phyloP scores from a whole-genome alignment of 2,113 vertebrate species.

The Pithys albifrons region DNA sequence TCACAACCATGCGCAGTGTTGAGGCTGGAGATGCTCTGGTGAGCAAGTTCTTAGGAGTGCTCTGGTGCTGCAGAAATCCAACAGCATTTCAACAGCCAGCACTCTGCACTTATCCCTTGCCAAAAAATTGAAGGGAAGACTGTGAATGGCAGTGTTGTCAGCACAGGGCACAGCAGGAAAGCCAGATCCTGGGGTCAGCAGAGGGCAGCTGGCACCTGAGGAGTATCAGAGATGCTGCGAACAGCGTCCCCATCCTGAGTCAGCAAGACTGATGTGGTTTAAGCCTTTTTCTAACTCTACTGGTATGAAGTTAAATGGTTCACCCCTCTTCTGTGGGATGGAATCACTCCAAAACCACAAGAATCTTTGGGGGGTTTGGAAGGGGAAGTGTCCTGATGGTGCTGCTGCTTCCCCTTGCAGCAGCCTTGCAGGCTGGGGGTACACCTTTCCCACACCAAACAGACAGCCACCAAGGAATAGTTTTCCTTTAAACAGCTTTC shows the following conservation, averaged over 20 bases:
- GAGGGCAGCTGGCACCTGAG: neutral
- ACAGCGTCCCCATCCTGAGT: accelerated
- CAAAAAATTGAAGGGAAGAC: neutral
- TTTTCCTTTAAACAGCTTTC: neutral
- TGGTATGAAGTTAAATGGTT: neutral
- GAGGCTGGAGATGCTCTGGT: neutral
- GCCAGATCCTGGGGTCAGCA: neutral
- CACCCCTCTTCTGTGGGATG: neutral
- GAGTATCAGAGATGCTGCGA: no score
- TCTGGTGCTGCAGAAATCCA: neutral
- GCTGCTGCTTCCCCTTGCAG: neutral
- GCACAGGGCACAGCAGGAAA: neutral
- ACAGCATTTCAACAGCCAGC: neutral
- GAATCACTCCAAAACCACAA: neutral
- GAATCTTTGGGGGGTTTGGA: neutral
- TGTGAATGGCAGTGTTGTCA: neutral
- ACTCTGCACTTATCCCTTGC: accelerated
- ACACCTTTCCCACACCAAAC: neutral
- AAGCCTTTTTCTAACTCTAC: neutral
- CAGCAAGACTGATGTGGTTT: neutral
- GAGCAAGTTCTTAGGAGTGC: neutral
- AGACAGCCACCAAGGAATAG: neutral
- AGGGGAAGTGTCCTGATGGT: neutral
- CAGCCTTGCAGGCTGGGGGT: accelerated
- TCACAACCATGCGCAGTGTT: accelerated